Percentiles rank a stretch among this genome's conserved stretches.
Evolutionary conservation across 2,888 invertebrate species (phyloP).

Genomic region (Pseudoips prasinana): DNA sequence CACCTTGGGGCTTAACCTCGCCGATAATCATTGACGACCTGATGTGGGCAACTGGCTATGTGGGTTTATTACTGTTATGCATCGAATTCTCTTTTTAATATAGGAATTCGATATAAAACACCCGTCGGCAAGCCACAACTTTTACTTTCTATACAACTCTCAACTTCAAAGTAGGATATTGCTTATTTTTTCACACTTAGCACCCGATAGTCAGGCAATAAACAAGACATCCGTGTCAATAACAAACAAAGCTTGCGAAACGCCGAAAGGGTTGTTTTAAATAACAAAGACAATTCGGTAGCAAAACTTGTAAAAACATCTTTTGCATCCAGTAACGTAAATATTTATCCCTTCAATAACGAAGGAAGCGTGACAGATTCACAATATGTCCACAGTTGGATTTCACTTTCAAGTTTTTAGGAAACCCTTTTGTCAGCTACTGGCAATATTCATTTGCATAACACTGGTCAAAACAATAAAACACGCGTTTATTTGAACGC

Average conservation of each 20-base stretch:
- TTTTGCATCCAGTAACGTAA: slow-evolving; percentile 77
- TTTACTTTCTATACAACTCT: slow-evolving; percentile 5
- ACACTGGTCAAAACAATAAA: slow-evolving; percentile 70
- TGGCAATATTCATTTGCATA: slow-evolving; percentile 73
- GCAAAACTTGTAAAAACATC: slow-evolving; percentile 70
- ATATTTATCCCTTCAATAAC: slow-evolving; percentile 72
- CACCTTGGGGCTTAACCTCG: no score
- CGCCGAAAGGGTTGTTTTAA: slow-evolving; percentile 71
- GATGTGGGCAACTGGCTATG: no score
- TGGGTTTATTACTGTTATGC: no score
- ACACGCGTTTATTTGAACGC: slow-evolving; percentile 63
- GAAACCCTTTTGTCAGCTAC: slow-evolving; percentile 73
- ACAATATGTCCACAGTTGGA: slow-evolving; percentile 73
- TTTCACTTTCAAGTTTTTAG: slow-evolving; percentile 75
- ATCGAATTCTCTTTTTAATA: no score
- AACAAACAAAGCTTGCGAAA: slow-evolving; percentile 52
- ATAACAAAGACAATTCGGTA: slow-evolving; percentile 76
- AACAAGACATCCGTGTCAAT: slow-evolving; percentile 44
- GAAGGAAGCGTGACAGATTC: slow-evolving; percentile 62
- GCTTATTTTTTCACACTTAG: slow-evolving; percentile 25
- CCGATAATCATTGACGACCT: no score
- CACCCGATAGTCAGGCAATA: slow-evolving; percentile 29
- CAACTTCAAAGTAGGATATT: slow-evolving; percentile 11
- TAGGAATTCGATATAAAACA: no score
- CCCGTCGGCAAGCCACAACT: slow-evolving; percentile 3